Evolutionary conservation across 2,888 invertebrate species (phyloP).

Genomic region (Lasiommata megera): DNA sequence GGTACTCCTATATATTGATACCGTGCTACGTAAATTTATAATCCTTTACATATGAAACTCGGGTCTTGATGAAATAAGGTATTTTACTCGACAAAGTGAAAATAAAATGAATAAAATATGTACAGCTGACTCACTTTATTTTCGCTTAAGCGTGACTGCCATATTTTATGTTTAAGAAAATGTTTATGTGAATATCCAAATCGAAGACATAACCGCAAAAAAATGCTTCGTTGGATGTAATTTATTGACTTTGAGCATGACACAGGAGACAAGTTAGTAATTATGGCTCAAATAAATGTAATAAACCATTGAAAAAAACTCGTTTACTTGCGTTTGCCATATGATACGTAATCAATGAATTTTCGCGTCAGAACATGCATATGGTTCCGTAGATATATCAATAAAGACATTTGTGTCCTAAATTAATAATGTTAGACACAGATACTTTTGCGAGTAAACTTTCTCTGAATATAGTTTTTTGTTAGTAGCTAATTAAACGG

Average conservation of each 20-base stretch:
- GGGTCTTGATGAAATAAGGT: background rate
- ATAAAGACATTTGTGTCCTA: too few species aligned
- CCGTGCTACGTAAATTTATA: background rate
- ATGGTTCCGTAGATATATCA: background rate
- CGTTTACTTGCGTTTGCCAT: background rate
- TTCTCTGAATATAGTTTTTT: too few species aligned
- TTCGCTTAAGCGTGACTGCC: background rate
- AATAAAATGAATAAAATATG: background rate
- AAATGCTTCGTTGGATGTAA: background rate
- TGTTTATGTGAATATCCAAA: background rate
- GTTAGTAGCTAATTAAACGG: too few species aligned
- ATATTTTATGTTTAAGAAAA: background rate
- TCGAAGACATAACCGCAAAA: background rate
- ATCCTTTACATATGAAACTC: background rate
- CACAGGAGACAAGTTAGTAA: constrained; percentile 4
- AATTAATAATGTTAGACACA: too few species aligned
- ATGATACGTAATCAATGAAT: constrained; percentile 32
- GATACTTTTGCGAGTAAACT: too few species aligned
- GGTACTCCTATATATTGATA: background rate
- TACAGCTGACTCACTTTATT: too few species aligned
- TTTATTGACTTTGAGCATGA: constrained; percentile 8
- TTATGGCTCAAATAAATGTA: background rate
- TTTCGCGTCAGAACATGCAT: background rate
- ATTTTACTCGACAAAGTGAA: background rate
- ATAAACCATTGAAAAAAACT: constrained; percentile 1